A percentile compares a stretch with the other conserved stretches of the same genome.
Conservation (phyloP, 2,888 invertebrate species). For the Pherbina coryleti region DNA sequence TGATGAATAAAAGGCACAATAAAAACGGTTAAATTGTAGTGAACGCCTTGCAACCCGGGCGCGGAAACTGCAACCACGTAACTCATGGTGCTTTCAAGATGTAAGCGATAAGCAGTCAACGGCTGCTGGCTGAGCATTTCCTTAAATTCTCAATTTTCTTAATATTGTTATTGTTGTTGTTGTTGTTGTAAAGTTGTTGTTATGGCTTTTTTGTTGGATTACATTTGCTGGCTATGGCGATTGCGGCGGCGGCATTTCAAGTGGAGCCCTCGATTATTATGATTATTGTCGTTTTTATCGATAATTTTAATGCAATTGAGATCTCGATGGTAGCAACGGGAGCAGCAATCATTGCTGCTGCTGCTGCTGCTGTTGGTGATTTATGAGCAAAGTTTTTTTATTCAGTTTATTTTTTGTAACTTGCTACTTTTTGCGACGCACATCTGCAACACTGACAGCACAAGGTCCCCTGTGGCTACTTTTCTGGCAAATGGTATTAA, state of each 20-base stretch:
- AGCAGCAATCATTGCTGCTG: background rate
- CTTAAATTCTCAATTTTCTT: background rate
- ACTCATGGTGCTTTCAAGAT: slow-evolving; percentile 29
- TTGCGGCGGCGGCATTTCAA: slow-evolving; percentile 21
- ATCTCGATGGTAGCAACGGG: slow-evolving; percentile 12
- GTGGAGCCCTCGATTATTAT: slow-evolving; percentile 36
- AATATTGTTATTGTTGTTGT: too few species aligned
- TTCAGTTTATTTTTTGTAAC: too few species aligned
- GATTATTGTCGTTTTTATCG: slow-evolving; percentile 38
- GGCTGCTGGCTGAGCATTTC: slow-evolving; percentile 20
- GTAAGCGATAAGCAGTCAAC: slow-evolving; percentile 22
- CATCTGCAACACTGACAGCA: background rate
- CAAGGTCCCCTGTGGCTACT: background rate
- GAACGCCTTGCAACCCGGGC: too few species aligned
- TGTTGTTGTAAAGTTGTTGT: background rate
- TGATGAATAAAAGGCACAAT: too few species aligned
- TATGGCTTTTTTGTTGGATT: too few species aligned
- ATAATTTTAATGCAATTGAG: slow-evolving; percentile 36
- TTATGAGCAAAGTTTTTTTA: slow-evolving; percentile 1
- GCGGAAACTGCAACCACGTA: slow-evolving; percentile 2
- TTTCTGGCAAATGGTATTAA: background rate
- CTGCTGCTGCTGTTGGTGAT: slow-evolving; percentile 11
- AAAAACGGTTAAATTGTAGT: too few species aligned
- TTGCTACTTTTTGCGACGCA: background rate
- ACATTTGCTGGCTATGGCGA: background rate